Evolutionary conservation across 2,113 vertebrate species (phyloP).

Genomic region (Kryptolebias marmoratus): DNA sequence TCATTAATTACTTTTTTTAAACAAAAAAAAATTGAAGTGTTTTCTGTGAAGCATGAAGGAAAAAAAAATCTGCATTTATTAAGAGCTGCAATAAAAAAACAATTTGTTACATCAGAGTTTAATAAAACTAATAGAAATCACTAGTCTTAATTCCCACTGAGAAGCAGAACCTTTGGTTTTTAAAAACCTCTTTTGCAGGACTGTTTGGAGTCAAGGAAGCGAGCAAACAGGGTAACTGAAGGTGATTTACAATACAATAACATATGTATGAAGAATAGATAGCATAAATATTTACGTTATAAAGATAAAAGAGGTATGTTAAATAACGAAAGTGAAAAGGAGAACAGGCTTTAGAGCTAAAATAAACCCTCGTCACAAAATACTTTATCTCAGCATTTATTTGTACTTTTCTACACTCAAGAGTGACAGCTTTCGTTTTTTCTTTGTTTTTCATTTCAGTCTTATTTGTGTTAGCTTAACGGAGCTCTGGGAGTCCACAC

Average conservation of each 20-base stretch:
- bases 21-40: background rate
- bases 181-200: too few relatives aligned
- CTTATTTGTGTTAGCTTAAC: background rate
- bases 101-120: background rate
- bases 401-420: background rate
- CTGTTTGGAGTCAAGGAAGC: too few relatives aligned
- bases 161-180: too few relatives aligned
- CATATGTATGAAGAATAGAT: background rate
- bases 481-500: background rate
- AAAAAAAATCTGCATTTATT: background rate
- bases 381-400: background rate
- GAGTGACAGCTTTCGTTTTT: background rate
- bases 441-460: background rate
- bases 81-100: too few relatives aligned
- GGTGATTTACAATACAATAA: background rate
- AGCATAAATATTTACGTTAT: background rate
- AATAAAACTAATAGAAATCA: too few relatives aligned
- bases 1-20: background rate
- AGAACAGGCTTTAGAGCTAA: background rate
- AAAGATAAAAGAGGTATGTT: background rate
- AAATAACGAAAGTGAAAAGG: background rate
- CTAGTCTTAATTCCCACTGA: too few relatives aligned
- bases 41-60: background rate
- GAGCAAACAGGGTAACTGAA: too few relatives aligned
- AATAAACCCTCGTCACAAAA: background rate